Evolutionary conservation across 1,140 invertebrate species (phyloP).

Genomic region (Anastrepha ludens): DNA sequence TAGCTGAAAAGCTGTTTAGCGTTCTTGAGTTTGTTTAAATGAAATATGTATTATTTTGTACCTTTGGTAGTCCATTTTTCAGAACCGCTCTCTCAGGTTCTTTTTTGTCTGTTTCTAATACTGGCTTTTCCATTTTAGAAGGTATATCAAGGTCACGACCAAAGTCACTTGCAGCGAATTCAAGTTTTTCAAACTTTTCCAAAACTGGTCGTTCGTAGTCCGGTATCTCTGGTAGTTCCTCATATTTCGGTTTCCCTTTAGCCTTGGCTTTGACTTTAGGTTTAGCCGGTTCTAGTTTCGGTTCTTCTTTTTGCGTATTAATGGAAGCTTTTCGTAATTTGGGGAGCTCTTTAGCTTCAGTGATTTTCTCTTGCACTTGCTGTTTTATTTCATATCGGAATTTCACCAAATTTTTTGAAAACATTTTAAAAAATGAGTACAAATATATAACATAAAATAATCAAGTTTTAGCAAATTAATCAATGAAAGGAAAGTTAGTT

Average conservation of each 20-base stretch:
- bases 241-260: conserved; percentile 78
- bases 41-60: conserved; percentile 53
- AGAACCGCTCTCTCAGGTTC: conserved; percentile 58
- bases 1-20: too few species aligned
- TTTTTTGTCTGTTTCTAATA: conserved; percentile 62
- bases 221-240: conserved; percentile 84
- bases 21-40: neutral
- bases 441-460: neutral
- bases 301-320: conserved; percentile 65
- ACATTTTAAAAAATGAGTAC: neutral
- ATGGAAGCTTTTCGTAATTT: conserved; percentile 71
- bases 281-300: conserved; percentile 69
- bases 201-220: conserved; percentile 79
- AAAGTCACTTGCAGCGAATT: conserved; percentile 69
- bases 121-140: conserved; percentile 72
- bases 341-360: conserved; percentile 68
- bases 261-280: conserved; percentile 76
- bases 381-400: neutral
- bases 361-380: conserved; percentile 61
- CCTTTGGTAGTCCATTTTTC: conserved; percentile 69
- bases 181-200: conserved; percentile 77
- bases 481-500: neutral
- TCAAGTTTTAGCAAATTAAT: neutral
- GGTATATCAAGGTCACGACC: conserved; percentile 67
- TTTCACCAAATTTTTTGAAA: neutral